Evolutionary conservation across 2,888 invertebrate species (phyloP).

Genomic region (Drosophila neonasuta): DNA sequence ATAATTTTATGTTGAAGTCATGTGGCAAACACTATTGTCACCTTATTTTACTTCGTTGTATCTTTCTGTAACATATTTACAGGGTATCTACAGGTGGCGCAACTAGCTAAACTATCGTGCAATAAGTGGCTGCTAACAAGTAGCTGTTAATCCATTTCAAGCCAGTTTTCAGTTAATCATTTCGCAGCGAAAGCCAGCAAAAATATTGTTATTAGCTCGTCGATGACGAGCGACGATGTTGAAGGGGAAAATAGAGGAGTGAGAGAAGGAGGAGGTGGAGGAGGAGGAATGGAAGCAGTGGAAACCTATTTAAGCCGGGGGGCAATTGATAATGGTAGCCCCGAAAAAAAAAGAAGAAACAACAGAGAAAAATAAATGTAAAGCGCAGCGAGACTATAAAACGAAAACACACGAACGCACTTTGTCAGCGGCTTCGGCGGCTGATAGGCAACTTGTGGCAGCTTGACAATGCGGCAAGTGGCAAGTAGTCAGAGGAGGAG

Average conservation of each 20-base stretch:
- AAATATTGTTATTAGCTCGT: slow-evolving; percentile 68
- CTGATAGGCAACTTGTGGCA: slow-evolving; percentile 44
- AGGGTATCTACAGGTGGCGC: not conserved
- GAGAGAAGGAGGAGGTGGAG: too few relatives aligned
- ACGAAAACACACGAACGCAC: slow-evolving; percentile 59
- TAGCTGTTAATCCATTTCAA: slow-evolving; percentile 51
- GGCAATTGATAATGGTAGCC: slow-evolving; percentile 47
- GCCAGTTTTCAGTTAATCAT: slow-evolving; percentile 67
- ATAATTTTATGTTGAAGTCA: too few relatives aligned
- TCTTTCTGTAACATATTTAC: not conserved
- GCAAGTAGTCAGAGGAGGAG: not conserved
- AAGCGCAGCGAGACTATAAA: slow-evolving; percentile 9
- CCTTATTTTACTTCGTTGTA: too few relatives aligned
- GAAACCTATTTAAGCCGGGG: slow-evolving; percentile 8
- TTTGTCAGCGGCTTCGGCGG: slow-evolving; percentile 40
- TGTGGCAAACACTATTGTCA: too few relatives aligned
- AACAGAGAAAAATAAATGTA: not conserved
- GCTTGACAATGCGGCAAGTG: slow-evolving; percentile 20
- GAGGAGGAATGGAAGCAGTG: not conserved
- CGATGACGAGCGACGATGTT: slow-evolving; percentile 11
- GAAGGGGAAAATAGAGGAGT: slow-evolving; percentile 3
- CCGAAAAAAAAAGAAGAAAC: not conserved
- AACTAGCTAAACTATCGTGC: slow-evolving; percentile 9
- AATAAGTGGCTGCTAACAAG: slow-evolving; percentile 46
- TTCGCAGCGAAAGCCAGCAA: slow-evolving; percentile 62